Conservation (phyloP, 2,888 invertebrate genomes). For the Sericinus montela region DNA sequence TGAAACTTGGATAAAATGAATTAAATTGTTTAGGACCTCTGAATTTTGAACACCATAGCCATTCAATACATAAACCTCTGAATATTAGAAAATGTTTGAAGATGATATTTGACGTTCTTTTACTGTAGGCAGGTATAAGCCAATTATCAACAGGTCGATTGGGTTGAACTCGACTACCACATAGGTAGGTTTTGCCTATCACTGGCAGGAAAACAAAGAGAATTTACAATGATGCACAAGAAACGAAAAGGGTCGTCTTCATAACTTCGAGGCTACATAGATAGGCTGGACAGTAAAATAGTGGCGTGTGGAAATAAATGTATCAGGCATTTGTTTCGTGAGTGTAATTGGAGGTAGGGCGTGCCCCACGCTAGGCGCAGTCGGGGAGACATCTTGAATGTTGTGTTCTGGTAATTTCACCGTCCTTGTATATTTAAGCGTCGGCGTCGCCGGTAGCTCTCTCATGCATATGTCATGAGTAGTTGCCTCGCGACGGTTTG, state of each 20-base stretch:
- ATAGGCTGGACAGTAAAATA: conserved; percentile 55
- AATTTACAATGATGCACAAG: conserved; percentile 60
- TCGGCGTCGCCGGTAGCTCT: conserved; percentile 57
- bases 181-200: conserved; percentile 41
- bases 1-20: no score
- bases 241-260: conserved; percentile 51
- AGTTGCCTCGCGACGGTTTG: conserved; percentile 76
- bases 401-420: conserved; percentile 24
- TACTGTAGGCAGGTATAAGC: no score
- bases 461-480: conserved; percentile 79
- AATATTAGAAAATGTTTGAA: no score
- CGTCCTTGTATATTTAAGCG: conserved; percentile 74
- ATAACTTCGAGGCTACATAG: conserved; percentile 55
- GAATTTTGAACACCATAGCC: no score
- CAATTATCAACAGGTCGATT: no score
- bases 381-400: conserved; percentile 46
- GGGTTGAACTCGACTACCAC: no score
- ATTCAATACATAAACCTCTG: no score
- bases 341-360: conserved; percentile 36
- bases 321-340: conserved; percentile 67
- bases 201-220: conserved; percentile 40
- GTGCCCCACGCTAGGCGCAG: conserved; percentile 55
- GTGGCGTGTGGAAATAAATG: conserved; percentile 44
- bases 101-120: no score
- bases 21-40: no score